Percentiles rank a stretch among this genome's conserved stretches.
phyloP scores from a whole-genome alignment of 1,140 invertebrate genomes.

The Ectropis grisescens region DNA sequence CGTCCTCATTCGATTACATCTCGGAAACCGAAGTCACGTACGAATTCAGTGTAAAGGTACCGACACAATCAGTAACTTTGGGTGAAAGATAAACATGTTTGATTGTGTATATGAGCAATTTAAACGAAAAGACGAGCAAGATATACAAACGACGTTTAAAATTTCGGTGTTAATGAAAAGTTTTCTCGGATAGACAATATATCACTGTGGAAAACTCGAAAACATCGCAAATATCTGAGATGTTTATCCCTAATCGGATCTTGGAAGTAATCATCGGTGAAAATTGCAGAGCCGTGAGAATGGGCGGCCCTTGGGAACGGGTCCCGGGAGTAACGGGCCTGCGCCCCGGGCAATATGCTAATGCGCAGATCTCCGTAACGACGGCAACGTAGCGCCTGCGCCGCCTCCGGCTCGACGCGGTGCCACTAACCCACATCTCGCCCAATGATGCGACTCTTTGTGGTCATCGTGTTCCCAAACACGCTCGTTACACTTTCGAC shows the following conservation, averaged over 20 bases:
- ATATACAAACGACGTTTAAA: too few relatives aligned
- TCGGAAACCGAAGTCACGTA: constrained; percentile 10
- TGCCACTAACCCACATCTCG: constrained; percentile 62
- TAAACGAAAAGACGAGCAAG: too few relatives aligned
- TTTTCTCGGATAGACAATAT: too few relatives aligned
- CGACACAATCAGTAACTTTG: too few relatives aligned
- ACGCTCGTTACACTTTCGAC: constrained; percentile 62
- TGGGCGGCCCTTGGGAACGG: constrained; percentile 29
- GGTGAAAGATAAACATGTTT: too few relatives aligned
- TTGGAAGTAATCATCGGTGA: too few relatives aligned
- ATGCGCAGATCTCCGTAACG: constrained; percentile 29
- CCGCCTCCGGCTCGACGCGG: constrained; percentile 36
- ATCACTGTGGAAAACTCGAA: too few relatives aligned
- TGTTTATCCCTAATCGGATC: too few relatives aligned
- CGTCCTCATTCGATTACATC: constrained; percentile 24
- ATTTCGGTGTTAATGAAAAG: too few relatives aligned
- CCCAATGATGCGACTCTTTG: constrained; percentile 50
- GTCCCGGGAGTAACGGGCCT: constrained; percentile 42
- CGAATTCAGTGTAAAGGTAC: too few relatives aligned
- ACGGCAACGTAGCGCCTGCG: constrained; percentile 25
- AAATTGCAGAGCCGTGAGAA: constrained; percentile 33
- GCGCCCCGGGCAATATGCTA: constrained; percentile 50
- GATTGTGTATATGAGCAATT: too few relatives aligned
- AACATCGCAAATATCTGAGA: too few relatives aligned
- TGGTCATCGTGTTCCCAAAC: constrained; percentile 45